Base-by-base conservation (phyloP, 1,140 invertebrate genomes). In the Halictus rubicundus region DNA sequence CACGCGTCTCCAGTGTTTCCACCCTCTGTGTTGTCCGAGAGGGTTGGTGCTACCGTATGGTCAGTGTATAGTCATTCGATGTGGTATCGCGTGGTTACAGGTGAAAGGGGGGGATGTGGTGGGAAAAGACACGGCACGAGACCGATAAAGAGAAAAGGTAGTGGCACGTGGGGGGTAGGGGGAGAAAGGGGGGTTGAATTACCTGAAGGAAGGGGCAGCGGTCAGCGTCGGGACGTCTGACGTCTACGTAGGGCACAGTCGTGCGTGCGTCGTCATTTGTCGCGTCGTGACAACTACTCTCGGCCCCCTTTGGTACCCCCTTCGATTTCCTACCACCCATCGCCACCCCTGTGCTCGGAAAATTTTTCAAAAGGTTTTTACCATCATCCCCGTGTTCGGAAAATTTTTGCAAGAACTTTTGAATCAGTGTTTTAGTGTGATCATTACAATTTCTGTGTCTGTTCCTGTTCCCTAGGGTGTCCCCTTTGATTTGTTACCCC, bases 201-300 rank as follows among this genome's bases (percentile, higher is more conserved):
- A 64, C 54, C 68, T 61, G 68, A 68, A 74, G 85, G 88, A 81
- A 80, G 83, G 39, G 78, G 88, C 80, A 90, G 84, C 90, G 93
- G 91, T 91, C 90, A 93, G 90, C 91, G 91, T 87, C 81, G 87
- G 80, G 88, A 88, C 84, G 88, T 82, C 80, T 81, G 84, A 84
- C 88, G 88, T 89, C 87, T 90, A 89, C 85, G 91, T 91, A 69
- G 68, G 39, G 83, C 70, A 87, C 92, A 92, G 92, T 91, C 90
- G 92, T 87, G 89, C 92, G 66, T 92, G 91, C 83, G 92, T 91
- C 85, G 87, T 88, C 86, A 91, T 90, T 81, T 80, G 78, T 86
- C 80, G 63, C 73, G 54, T 42, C 16, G 42, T 49, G 25, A 0
- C 16, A 72, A 74, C 74, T 32, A 27, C 21, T n/a, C 12, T 19